These are phyloP conservation scores for Mythimna loreyi DNA, from an alignment of 2,888 invertebrate species.

Conservation along the genomic window DNA sequence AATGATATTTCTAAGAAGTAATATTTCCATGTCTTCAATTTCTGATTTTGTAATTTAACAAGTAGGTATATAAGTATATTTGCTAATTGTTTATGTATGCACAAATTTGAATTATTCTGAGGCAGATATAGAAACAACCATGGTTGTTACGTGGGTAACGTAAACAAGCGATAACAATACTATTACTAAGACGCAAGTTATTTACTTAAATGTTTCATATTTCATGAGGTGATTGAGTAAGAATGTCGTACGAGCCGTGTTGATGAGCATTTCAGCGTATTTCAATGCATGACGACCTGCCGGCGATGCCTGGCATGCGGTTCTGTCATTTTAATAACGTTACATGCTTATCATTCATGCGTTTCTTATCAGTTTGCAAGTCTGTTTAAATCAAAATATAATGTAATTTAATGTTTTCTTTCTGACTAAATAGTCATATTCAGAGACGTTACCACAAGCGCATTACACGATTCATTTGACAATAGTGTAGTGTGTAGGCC, in stretches of 20 bases:
- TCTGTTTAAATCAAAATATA: no score
- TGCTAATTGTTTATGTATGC: no score
- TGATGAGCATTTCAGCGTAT: neutral
- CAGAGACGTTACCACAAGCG: no score
- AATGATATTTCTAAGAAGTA: no score
- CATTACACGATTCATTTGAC: no score
- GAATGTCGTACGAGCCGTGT: conserved; percentile 12
- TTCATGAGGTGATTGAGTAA: conserved; percentile 4
- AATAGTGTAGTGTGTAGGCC: no score
- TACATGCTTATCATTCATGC: conserved; percentile 6
- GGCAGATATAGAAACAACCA: neutral
- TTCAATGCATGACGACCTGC: neutral
- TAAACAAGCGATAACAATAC: neutral
- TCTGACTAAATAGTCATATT: conserved; percentile 17
- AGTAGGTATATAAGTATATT: no score
- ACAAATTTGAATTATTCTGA: no score
- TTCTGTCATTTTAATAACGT: conserved; percentile 1
- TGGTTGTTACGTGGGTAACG: neutral
- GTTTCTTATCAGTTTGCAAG: conserved; percentile 21
- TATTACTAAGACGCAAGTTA: neutral
- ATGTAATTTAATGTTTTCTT: no score
- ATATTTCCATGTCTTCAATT: no score
- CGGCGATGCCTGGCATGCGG: conserved; percentile 6
- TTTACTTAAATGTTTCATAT: neutral
- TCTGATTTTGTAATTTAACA: no score